Evolutionary conservation across 2,888 invertebrate genomes (phyloP), one percentile per base, ranked within the genome.

Genomic region (Metacarcinus magister): DNA sequence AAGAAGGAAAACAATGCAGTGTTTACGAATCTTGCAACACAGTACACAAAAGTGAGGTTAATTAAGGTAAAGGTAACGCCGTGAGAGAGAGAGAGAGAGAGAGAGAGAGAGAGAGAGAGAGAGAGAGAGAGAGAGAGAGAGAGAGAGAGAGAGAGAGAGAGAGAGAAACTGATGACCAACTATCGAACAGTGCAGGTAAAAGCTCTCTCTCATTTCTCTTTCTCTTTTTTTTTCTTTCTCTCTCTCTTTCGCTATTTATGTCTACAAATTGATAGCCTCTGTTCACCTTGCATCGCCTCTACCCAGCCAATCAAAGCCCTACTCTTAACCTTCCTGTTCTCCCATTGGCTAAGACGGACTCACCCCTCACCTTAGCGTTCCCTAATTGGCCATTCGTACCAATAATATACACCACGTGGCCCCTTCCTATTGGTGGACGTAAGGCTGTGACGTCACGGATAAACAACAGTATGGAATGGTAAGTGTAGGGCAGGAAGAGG

Each of bases 81-180:
- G n/a, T n/a, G n/a, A n/a, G n/a, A n/a, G 67, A 4, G 23, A 23
- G 7, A 67, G 67, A 67, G 67, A 67, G 67, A 67, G 67, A 67
- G 67, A 67, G 67, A 67, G 67, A 67, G 67, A 67, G 67, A 67
- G 67, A 67, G 54, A 54, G 54, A 54, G 54, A 54, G 54, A 54
- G 54, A 54, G 54, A 54, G 54, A 54, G 54, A 54, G 54, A 54
- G 54, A 54, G 54, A 54, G 54, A 54, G 54, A 54, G 54, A 54
- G 54, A 54, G 54, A 67, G n/a, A n/a, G n/a, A n/a, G 67, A 67
- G 67, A 67, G 67, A 67, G 67, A 67, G 67, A 67, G 67, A 67
- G 67, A 67, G 32, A 82, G 28, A 82, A 32, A 32, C 32, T 32
- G 82, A 82, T 48, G 82, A 82, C 10, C 5, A 19, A 67, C n/a